Percentiles rank a stretch among this genome's conserved stretches.
These are phyloP conservation scores for Keiferia lycopersicella DNA, from an alignment of 2,888 invertebrate genomes.

Conservation along the genomic window DNA sequence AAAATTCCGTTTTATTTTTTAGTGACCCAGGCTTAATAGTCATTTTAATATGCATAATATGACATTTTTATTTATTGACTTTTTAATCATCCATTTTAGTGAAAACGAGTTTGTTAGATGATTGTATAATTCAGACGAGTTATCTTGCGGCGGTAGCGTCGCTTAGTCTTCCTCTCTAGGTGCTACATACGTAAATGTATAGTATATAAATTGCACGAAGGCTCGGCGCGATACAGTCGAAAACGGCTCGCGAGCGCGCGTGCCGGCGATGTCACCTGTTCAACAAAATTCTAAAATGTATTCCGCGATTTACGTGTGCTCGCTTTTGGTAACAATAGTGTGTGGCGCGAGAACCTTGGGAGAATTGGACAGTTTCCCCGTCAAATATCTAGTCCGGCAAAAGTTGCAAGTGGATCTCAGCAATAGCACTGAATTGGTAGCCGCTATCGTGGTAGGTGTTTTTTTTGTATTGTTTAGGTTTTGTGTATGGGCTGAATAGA, in stretches of 20 bases:
- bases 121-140: neutral
- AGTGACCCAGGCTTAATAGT: no score
- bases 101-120: no score
- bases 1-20: no score
- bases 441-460: constrained; percentile 35
- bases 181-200: constrained; percentile 57
- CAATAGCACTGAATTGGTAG: neutral
- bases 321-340: constrained; percentile 39
- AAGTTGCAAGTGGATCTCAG: neutral
- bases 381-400: neutral
- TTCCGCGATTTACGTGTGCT: constrained; percentile 40
- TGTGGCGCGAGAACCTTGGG: constrained; percentile 35
- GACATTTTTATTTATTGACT: no score
- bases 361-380: constrained; percentile 4
- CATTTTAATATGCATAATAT: no score
- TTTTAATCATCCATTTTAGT: no score
- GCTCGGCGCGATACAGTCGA: constrained; percentile 68
- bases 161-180: constrained; percentile 53
- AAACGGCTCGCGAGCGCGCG: constrained; percentile 61
- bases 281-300: constrained; percentile 32
- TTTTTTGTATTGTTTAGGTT: constrained; percentile 28
- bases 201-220: constrained; percentile 72
- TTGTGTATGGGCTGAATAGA: neutral
- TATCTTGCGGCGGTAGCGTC: constrained; percentile 25
- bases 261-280: constrained; percentile 34